These are phyloP conservation scores for Rhinoptilus africanus DNA, from an alignment of 2,113 vertebrate genomes.

Conservation along the genomic window DNA sequence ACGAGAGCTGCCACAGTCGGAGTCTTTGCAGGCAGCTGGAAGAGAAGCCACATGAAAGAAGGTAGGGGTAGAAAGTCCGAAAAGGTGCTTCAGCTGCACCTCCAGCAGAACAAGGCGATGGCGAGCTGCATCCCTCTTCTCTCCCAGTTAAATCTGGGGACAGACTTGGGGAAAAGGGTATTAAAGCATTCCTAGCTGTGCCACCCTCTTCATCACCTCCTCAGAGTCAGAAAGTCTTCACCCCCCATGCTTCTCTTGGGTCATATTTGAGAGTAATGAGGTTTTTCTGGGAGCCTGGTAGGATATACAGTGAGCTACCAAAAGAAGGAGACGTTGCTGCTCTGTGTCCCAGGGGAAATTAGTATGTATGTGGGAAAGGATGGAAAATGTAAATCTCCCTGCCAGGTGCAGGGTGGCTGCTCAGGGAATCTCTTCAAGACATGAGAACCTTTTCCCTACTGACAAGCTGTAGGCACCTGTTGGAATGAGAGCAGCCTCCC, in stretches of 20 bases:
- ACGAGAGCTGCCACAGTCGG: not conserved
- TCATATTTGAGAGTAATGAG: not conserved
- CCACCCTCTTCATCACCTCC: accelerated
- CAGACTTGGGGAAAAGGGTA: accelerated
- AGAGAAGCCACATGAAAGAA: not conserved
- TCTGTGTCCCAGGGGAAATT: not conserved
- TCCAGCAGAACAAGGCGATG: not conserved
- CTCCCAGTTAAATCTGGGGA: not conserved
- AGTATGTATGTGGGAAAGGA: not conserved
- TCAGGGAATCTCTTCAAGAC: not conserved
- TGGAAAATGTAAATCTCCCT: not conserved
- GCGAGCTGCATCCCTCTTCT: not conserved
- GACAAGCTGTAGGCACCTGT: not conserved
- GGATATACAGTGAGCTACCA: not conserved
- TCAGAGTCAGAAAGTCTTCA: not conserved
- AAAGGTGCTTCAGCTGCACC: not conserved
- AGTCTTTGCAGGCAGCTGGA: not conserved
- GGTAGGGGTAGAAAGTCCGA: not conserved
- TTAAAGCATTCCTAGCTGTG: not conserved
- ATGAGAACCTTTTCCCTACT: not conserved
- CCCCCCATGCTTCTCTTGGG: not conserved
- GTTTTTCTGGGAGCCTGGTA: not conserved
- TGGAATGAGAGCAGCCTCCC: not conserved
- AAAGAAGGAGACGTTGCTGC: not conserved
- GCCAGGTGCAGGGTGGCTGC: not conserved